Evolutionary conservation across 2,797 vertebrate species (phyloP), one percentile per base, ranked within the genome.

Genomic region (Meriones psammophilus): DNA sequence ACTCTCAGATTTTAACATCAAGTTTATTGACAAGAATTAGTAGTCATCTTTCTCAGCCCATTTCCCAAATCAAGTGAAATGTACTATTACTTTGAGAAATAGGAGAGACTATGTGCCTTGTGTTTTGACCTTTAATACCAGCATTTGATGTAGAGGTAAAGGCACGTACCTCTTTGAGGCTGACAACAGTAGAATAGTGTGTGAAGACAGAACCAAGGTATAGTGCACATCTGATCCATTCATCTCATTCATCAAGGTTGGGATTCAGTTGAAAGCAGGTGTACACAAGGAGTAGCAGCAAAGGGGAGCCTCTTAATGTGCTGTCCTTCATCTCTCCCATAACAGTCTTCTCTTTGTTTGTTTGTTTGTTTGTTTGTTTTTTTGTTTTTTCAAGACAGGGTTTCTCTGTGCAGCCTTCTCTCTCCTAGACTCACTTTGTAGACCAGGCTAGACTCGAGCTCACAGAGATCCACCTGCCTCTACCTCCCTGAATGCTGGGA

Each of bases 191-290:
- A 87, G 89, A 50, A 66, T 36, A 62, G 42, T 95, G 33, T 92
- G 81, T 94, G 78, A 80, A 66, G 89, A 80, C 13, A 91, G 88
- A 74, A 12, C 71, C 86, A 73, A 42, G 81, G 76, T 64, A 93
- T 81, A 95, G 56, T 85, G 93, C 1, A 22, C 74, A 7, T 89
- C 86, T 84, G 30, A 69, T 83, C 89, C 97, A 88, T 95, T 94
- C 96, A 92, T 97, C 94, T 95, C 96, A 96, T 97, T 96, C 96
- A 89, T 77, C 95, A 81, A 71, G 97, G 89, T 92, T 96, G 91
- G 94, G 66, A 81, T 95, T 91, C 93, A 93, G 80, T 90, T 46
- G 97, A 92, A 84, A 69, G 58, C 8, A 96, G 88, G 74, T 0
- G 50, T 88, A 78, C 96, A 68, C 64, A 26, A 0, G 74, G 97